Base-by-base conservation (phyloP, 2,888 invertebrate genomes). In the Ditylenchus weischeri region DNA sequence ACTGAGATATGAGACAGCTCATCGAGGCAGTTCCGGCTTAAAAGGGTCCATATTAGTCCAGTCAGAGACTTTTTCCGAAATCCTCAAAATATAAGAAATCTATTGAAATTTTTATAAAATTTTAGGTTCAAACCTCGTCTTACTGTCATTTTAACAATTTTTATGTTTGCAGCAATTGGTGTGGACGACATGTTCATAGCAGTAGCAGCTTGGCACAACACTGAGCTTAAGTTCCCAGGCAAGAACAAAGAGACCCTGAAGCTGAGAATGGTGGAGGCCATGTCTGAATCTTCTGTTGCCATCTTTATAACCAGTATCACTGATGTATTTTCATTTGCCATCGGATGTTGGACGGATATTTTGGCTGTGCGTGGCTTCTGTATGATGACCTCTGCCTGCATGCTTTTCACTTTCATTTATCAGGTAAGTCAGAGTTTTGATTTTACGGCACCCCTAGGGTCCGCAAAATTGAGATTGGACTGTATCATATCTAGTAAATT, bases 181-280 rank as follows among this genome's bases (percentile, higher is more conserved):
- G 92, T 93, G 69, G 93, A 94, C 83, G 93, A 93, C 84, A 93
- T 93, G 0, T 94, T 94, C 83, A 93, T 94, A 29, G 91, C 93
- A 90, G 85, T 93, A 78, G 93, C 93, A 3, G 92, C 92, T 0
- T 93, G 93, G 93, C 87, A 93, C 69, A 88, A 93, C 66, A 92
- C 93, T 0, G 90, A 91, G 15, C 65, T 75, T 29, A 72, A 79
- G 65, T 78, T 68, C 57, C 38, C 59, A 70, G 75, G 72, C n/a
- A 74, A 74, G 50, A 60, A 71, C 3, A 65, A 73, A 23, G 74
- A 76, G 61, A 73, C 73, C 6, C 91, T 93, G 0, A 90, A 91
- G 0, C 89, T 91, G 80, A 87, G 93, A 61, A 91, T 93, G 90
- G 91, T 90, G 0, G 88, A 88, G 70, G 92, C 91, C 86, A 87